Evolutionary conservation across 37 sponge, comb jelly and placozoan species (phyloP), one percentile per base, ranked within the genome.

Genomic region (Theonella swinhoei): DNA sequence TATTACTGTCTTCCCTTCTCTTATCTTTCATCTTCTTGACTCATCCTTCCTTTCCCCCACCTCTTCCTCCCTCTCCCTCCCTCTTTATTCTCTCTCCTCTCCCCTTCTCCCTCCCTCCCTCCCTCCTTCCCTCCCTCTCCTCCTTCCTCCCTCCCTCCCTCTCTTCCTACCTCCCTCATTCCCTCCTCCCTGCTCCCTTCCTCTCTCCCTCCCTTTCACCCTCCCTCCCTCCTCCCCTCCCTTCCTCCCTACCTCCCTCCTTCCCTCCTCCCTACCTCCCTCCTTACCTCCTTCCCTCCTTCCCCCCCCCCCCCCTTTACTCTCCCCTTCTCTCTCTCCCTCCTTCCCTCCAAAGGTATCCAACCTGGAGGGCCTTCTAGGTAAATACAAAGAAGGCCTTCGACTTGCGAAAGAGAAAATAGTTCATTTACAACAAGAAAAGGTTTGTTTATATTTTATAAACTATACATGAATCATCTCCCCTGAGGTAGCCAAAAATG

Each of bases 371-470:
- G 68, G 61, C 14, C 31, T 43, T 0, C 73, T 93, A 39, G 75
- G 39, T 4, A 85, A 86, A 62, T 89, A 86, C 70, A 89, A 89
- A 41, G 87, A 86, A 22, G 80, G 80, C 20, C 80, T 93, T 38
- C 85, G 81, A 63, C 69, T 81, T 20, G 86, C 89, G 25, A 89
- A 89, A 41, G 94, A 93, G 74, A 86, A 89, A 61, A 74, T 89
- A 1, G 14, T 76, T 1, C 86, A 86, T 62, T 70, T 89, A 28
- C 81, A 73, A 40, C 26, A 88, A 68, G 94, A 93, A 54, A 93
- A 86, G 75, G 94, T 79, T 1, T 37, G 68, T 3, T 0, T 69
- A 54, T 42, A 14, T 40, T 30, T 74, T 41, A n/a, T n/a, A n/a
- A n/a, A n/a, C n/a, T n/a, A n/a, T n/a, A n/a, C n/a, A n/a, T n/a